Conservation (phyloP, 2,113 vertebrate species). For the Sebastes fasciatus region DNA sequence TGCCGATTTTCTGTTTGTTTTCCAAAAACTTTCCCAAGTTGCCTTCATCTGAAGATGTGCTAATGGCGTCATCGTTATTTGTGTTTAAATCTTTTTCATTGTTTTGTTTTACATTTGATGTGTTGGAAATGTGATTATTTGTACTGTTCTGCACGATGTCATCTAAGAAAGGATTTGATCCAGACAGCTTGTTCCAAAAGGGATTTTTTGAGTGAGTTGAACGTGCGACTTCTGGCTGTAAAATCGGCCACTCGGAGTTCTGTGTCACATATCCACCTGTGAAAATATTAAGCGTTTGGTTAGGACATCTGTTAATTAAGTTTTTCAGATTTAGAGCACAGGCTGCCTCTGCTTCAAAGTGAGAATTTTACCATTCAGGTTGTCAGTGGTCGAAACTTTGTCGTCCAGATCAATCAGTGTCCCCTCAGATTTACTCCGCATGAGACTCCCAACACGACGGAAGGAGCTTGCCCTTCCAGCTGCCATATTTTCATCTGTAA, state of each 20-base stretch:
- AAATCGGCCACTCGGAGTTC: slow-evolving; percentile 67
- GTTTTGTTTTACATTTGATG: slow-evolving; percentile 84
- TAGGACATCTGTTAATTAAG: not conserved
- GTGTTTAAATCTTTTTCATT: slow-evolving; percentile 78
- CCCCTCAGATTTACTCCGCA: slow-evolving; percentile 90
- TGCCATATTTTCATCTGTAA: slow-evolving; percentile 88
- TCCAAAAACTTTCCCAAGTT: slow-evolving; percentile 83
- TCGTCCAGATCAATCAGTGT: slow-evolving; percentile 89
- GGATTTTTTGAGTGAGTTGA: slow-evolving; percentile 86
- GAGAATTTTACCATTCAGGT: slow-evolving; percentile 79
- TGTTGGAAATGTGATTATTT: slow-evolving; percentile 75
- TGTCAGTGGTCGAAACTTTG: slow-evolving; percentile 68
- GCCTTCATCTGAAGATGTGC: slow-evolving; percentile 92
- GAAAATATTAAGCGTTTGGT: slow-evolving; percentile 22
- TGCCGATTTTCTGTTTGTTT: slow-evolving; percentile 77
- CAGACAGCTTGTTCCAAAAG: slow-evolving; percentile 92
- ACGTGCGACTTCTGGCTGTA: slow-evolving; percentile 64
- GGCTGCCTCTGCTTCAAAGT: not conserved
- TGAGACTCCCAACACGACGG: slow-evolving; percentile 80
- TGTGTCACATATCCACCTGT: slow-evolving; percentile 69
- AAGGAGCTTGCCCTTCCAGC: slow-evolving; percentile 79
- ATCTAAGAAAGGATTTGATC: slow-evolving; percentile 94
- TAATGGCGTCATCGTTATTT: slow-evolving; percentile 83
- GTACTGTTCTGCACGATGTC: slow-evolving; percentile 86
- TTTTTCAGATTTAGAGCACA: not conserved